Conservation (phyloP, 2,888 invertebrate species). For the Caenorhabditis sinica region DNA sequence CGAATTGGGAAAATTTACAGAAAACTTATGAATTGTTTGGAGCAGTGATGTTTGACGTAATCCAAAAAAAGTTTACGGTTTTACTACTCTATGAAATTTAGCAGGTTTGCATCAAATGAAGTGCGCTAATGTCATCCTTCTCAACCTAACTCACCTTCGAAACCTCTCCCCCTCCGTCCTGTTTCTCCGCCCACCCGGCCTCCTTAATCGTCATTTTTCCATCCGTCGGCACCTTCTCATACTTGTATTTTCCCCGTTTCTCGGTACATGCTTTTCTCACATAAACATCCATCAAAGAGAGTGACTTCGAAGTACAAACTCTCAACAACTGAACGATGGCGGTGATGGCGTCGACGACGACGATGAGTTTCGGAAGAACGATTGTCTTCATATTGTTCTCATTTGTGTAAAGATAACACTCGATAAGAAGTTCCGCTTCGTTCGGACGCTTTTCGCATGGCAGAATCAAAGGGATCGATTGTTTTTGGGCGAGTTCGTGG, state of each 20-base stretch:
- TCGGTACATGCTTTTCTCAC: conserved; percentile 54
- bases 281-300: conserved; percentile 67
- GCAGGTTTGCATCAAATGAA: too few species aligned
- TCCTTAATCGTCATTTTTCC: conserved; percentile 55
- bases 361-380: conserved; percentile 60
- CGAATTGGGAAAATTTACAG: too few species aligned
- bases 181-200: conserved; percentile 47
- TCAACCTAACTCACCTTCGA: background rate
- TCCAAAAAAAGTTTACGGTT: too few species aligned
- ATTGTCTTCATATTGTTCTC: conserved; percentile 71
- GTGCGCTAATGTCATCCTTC: too few species aligned
- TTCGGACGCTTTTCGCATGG: conserved; percentile 54
- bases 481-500: conserved; percentile 49
- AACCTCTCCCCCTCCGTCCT: conserved; percentile 13
- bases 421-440: conserved; percentile 66
- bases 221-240: conserved; percentile 58
- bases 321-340: conserved; percentile 71
- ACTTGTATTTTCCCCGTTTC: conserved; percentile 61
- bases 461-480: conserved; percentile 30
- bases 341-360: conserved; percentile 67
- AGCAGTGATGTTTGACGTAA: too few species aligned
- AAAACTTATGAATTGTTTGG: too few species aligned
- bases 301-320: conserved; percentile 56
- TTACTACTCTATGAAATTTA: too few species aligned
- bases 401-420: conserved; percentile 70